Evolutionary conservation across 2,113 vertebrate genomes (phyloP).

Genomic region (Neodontobutis hainanensis): DNA sequence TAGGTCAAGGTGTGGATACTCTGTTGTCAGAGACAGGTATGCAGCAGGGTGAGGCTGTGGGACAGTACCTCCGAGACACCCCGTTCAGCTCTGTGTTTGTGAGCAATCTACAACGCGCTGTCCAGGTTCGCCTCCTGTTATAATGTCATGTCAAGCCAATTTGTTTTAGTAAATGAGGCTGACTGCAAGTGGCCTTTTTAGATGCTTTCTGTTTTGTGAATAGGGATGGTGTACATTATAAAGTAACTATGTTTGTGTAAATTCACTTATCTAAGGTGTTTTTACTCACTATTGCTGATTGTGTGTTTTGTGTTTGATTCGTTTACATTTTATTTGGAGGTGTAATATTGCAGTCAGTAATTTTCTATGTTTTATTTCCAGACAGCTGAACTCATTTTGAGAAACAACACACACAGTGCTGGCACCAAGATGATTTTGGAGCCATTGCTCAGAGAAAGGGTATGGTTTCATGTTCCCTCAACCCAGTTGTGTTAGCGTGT

Average conservation of each 20-base stretch:
- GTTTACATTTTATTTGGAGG: too few species aligned
- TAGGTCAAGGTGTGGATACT: conserved; percentile 93
- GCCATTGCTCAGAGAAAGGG: conserved; percentile 89
- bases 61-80: conserved; percentile 82
- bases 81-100: conserved; percentile 86
- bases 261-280: conserved; percentile 36
- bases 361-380: conserved; percentile 53
- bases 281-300: conserved; percentile 38
- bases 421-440: conserved; percentile 83
- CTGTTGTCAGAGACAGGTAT: conserved; percentile 86
- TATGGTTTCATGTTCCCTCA: conserved; percentile 40
- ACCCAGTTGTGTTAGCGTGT: background rate
- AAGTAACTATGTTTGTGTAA: background rate
- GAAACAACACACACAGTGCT: conserved; percentile 81
- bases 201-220: too few species aligned
- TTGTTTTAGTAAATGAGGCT: too few species aligned
- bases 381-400: conserved; percentile 89
- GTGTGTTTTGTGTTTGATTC: background rate
- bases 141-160: background rate
- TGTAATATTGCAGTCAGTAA: conserved; percentile 23
- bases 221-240: too few species aligned
- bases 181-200: too few species aligned
- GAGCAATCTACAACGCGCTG: conserved; percentile 88
- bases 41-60: conserved; percentile 86
- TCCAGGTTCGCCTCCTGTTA: conserved; percentile 79